Percentiles rank a stretch among this genome's conserved stretches.
Conservation (phyloP, 2,888 invertebrate genomes). For the Mechanitis mazaeus region DNA sequence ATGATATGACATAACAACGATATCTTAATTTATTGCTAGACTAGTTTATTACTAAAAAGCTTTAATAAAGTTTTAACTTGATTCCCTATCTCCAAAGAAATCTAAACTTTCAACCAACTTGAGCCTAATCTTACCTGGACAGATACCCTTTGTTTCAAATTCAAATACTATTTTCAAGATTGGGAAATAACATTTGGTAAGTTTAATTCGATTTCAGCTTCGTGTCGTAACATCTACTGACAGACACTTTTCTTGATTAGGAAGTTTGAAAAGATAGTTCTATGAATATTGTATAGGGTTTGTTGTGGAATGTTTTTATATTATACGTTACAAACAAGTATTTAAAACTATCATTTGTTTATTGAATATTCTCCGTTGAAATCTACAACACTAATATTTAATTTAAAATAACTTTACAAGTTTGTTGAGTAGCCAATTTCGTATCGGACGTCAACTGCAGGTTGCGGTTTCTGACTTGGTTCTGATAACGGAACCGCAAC, state of each 20-base stretch:
- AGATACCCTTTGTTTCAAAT: conserved; percentile 24
- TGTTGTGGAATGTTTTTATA: too few species aligned
- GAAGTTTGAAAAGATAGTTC: conserved; percentile 7
- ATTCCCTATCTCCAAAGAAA: conserved; percentile 18
- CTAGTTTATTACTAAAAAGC: neutral
- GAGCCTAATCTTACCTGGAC: conserved; percentile 21
- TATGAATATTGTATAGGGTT: too few species aligned
- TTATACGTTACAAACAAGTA: too few species aligned
- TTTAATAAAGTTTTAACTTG: neutral
- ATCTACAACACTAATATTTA: neutral
- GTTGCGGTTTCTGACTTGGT: conserved; percentile 29
- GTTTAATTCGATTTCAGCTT: conserved; percentile 18
- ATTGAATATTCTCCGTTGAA: too few species aligned
- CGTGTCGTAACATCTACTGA: neutral
- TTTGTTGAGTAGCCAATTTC: conserved; percentile 8
- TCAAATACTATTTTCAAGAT: conserved; percentile 17
- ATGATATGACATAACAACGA: too few species aligned
- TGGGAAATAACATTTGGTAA: conserved; percentile 18
- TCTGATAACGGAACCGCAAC: conserved; percentile 40
- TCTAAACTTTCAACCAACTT: conserved; percentile 18
- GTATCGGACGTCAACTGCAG: conserved; percentile 20
- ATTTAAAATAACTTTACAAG: conserved; percentile 11
- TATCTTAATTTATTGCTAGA: too few species aligned
- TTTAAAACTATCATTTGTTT: too few species aligned
- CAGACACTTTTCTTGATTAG: neutral